Percentiles rank a stretch among this genome's conserved stretches.
Evolutionary conservation across 2,797 vertebrate species (phyloP).

Genomic region (Zenarchopterus dispar): DNA sequence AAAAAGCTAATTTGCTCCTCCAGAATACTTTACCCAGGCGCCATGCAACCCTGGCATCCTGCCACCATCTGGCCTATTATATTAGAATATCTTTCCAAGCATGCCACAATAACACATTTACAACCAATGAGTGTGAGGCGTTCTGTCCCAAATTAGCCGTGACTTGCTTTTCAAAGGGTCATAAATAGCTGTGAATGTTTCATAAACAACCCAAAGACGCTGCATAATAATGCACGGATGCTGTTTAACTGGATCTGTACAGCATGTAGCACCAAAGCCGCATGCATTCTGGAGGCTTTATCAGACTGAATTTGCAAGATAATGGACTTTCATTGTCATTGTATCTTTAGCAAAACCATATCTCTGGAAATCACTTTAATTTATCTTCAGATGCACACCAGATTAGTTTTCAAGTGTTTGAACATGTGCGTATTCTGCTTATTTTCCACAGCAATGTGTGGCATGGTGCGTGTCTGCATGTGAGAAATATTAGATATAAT

Average conservation of each 20-base stretch:
- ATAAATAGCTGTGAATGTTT: slow-evolving; percentile 68
- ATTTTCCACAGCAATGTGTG: background rate
- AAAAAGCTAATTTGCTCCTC: slow-evolving; percentile 42
- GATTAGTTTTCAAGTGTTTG: background rate
- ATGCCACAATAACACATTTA: slow-evolving; percentile 61
- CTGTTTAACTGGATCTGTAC: slow-evolving; percentile 3
- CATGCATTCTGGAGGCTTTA: background rate
- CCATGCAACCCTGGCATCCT: slow-evolving; percentile 47
- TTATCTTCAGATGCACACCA: background rate
- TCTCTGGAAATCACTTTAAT: background rate
- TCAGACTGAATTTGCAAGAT: background rate
- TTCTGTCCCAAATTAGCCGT: slow-evolving; percentile 69
- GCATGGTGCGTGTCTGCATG: background rate
- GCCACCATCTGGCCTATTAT: slow-evolving; percentile 56
- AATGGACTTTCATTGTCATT: background rate
- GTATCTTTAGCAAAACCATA: background rate
- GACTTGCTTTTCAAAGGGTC: slow-evolving; percentile 66
- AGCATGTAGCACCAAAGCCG: background rate
- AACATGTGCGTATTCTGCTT: no score
- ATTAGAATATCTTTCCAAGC: slow-evolving; percentile 58
- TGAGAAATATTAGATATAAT: background rate
- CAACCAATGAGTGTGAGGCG: slow-evolving; percentile 54
- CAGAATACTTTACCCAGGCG: slow-evolving; percentile 41
- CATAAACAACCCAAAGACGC: slow-evolving; percentile 53
- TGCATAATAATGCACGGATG: slow-evolving; percentile 21